Evolutionary conservation across 2,797 vertebrate genomes (phyloP).

Genomic region (Pipistrellus nathusii): DNA sequence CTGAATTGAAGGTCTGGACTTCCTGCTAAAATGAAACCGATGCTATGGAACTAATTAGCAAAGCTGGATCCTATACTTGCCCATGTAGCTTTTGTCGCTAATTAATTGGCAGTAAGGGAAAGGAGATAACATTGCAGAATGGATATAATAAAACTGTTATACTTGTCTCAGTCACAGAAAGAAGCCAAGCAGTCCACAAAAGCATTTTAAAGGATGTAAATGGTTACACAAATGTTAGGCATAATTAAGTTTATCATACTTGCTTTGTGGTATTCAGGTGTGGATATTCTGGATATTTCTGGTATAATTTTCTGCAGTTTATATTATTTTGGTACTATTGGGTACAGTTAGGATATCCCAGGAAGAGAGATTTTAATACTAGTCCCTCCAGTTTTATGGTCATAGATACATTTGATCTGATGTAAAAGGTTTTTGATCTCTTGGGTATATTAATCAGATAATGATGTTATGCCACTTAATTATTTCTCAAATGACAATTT

Average conservation of each 20-base stretch:
- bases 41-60: slow-evolving; percentile 9
- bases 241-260: slow-evolving; percentile 43
- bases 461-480: neutral
- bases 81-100: slow-evolving; percentile 17
- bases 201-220: slow-evolving; percentile 33
- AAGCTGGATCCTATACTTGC: neutral
- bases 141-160: neutral
- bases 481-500: slow-evolving; percentile 61
- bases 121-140: neutral
- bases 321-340: neutral
- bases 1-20: slow-evolving; percentile 27
- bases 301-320: neutral
- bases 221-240: neutral
- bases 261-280: neutral
- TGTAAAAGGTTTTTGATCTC: neutral
- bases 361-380: neutral
- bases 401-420: slow-evolving; percentile 4
- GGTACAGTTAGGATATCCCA: neutral
- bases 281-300: neutral
- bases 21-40: neutral
- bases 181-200: neutral
- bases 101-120: slow-evolving; percentile 27
- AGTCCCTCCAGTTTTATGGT: neutral
- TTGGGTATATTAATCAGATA: slow-evolving; percentile 12
- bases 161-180: neutral